Conservation (phyloP, 35 echinoderm and acorn worm species). For the Eucidaris tribuloides region DNA sequence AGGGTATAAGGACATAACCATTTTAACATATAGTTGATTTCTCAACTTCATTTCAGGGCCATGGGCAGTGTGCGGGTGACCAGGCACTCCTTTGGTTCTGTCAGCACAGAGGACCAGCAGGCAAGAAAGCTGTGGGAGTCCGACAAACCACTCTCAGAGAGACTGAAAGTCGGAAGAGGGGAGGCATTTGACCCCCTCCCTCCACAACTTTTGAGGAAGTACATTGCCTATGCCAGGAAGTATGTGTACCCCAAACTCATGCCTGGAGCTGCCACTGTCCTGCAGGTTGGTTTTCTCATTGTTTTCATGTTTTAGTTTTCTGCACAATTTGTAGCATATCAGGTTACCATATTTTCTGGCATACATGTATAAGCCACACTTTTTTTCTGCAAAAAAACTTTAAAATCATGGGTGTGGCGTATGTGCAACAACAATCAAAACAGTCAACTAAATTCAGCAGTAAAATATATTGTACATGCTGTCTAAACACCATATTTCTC, state of each 20-base stretch:
- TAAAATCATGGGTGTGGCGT: too few species aligned
- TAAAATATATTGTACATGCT: too few species aligned
- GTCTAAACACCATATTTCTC: too few species aligned
- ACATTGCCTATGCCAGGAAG: constrained; percentile 97
- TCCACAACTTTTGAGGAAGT: constrained; percentile 86
- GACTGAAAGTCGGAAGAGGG: constrained; percentile 71
- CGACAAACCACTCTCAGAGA: constrained; percentile 73
- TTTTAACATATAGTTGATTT: neutral
- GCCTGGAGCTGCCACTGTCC: constrained; percentile 67
- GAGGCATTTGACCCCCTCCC: constrained; percentile 84
- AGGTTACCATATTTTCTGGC: too few species aligned
- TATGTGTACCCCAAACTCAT: constrained; percentile 91
- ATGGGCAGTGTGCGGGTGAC: neutral
- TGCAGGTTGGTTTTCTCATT: constrained; percentile 94
- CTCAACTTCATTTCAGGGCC: neutral
- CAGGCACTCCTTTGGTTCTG: neutral
- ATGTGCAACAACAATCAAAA: too few species aligned
- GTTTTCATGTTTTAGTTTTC: too few species aligned
- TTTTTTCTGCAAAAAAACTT: too few species aligned
- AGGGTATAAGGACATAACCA: too few species aligned
- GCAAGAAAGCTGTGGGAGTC: constrained; percentile 41
- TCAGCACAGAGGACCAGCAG: constrained; percentile 50
- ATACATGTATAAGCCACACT: too few species aligned
- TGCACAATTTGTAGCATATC: too few species aligned
- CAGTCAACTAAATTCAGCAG: too few species aligned